Percentiles rank a stretch among this genome's conserved stretches.
Conservation (phyloP, 2,113 vertebrate species). For the Arothron firmamentum region DNA sequence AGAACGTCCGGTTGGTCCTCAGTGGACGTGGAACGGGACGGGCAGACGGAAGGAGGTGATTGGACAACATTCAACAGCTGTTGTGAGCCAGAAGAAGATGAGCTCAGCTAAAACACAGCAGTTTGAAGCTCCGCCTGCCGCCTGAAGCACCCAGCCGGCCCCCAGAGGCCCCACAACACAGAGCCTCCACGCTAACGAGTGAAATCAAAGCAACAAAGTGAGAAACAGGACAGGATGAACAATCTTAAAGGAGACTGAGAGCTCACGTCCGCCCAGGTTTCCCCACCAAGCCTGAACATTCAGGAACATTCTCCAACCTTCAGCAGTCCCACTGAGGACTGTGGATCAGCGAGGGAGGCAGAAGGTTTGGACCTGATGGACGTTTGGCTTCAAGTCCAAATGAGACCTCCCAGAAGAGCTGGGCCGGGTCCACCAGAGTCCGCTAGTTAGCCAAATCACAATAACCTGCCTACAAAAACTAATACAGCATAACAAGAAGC, state of each 20-base stretch:
- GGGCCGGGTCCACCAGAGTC: slow-evolving; percentile 65
- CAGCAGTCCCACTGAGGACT: slow-evolving; percentile 14
- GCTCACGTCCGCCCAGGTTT: slow-evolving; percentile 69
- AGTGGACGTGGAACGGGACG: slow-evolving; percentile 1
- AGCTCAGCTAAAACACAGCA: slow-evolving; percentile 30
- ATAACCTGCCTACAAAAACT: slow-evolving; percentile 63
- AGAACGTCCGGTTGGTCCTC: slow-evolving; percentile 14
- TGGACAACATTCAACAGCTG: slow-evolving; percentile 69
- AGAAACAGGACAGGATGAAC: slow-evolving; percentile 66
- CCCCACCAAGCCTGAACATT: slow-evolving; percentile 64
- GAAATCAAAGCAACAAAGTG: slow-evolving; percentile 59
- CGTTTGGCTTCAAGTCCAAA: slow-evolving; percentile 57
- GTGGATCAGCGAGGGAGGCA: slow-evolving; percentile 32
- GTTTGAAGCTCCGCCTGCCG: no score
- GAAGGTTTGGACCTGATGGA: slow-evolving; percentile 55
- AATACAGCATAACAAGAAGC: slow-evolving; percentile 56
- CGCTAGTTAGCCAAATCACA: slow-evolving; percentile 63
- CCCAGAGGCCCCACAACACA: no score
- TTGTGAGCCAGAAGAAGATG: slow-evolving; percentile 44
- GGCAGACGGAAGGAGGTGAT: slow-evolving; percentile 38
- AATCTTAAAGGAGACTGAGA: slow-evolving; percentile 73
- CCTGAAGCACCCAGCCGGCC: no score
- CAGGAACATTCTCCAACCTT: slow-evolving; percentile 52
- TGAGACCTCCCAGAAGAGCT: slow-evolving; percentile 57
- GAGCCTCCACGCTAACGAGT: slow-evolving; percentile 72